A percentile compares a stretch with the other conserved stretches of the same genome.
Conservation (phyloP, 2,797 vertebrate genomes). For the Neostethus bicornis region DNA sequence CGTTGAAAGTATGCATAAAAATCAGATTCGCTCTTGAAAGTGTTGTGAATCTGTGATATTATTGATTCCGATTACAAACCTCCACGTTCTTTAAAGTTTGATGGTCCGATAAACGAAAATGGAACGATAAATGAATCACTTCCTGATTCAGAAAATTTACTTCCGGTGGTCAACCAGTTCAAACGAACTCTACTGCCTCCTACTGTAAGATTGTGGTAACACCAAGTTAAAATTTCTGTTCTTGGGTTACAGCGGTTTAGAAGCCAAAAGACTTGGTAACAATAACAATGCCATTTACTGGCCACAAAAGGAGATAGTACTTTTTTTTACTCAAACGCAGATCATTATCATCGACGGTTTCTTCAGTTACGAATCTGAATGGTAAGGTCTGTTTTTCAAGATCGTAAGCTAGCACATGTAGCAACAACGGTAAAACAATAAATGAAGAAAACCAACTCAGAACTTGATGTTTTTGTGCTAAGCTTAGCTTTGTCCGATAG, state of each 20-base stretch:
- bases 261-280: slow-evolving; percentile 11
- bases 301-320: not conserved
- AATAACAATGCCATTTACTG: slow-evolving; percentile 23
- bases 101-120: slow-evolving; percentile 7
- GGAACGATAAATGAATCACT: slow-evolving; percentile 11
- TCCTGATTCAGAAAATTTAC: slow-evolving; percentile 25
- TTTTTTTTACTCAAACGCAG: not conserved
- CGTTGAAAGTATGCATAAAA: not conserved
- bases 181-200: slow-evolving; percentile 22
- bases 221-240: slow-evolving; percentile 16
- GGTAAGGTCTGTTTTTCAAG: slow-evolving; percentile 36
- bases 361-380: slow-evolving; percentile 8
- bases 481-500: not conserved
- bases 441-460: slow-evolving; percentile 4
- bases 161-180: slow-evolving; percentile 21
- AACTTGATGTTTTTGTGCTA: slow-evolving; percentile 4
- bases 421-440: slow-evolving; percentile 36
- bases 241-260: slow-evolving; percentile 22
- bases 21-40: accelerated
- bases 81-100: not conserved
- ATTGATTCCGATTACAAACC: not conserved
- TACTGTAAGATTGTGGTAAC: slow-evolving; percentile 31
- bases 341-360: not conserved
- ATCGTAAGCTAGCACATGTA: slow-evolving; percentile 38
- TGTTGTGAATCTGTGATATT: accelerated